Evolutionary conservation across 2,113 vertebrate genomes (phyloP).

Genomic region (Oenanthe melanoleuca): DNA sequence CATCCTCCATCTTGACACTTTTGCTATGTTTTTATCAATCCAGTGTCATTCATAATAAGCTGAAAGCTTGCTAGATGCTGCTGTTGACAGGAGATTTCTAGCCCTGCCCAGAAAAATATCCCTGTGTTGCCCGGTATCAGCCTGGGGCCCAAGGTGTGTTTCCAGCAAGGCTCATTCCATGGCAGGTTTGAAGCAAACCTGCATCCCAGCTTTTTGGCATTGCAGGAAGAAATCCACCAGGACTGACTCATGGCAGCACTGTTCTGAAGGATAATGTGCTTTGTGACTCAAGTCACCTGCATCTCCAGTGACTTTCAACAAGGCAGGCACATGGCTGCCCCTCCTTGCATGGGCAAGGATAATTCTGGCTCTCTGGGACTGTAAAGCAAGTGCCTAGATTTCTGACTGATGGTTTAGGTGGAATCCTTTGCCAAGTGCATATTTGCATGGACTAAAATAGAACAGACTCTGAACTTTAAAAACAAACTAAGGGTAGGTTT

Average conservation of each 20-base stretch:
- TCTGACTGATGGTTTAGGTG: background rate
- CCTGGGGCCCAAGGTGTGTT: background rate
- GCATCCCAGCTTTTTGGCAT: background rate
- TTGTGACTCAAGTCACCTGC: background rate
- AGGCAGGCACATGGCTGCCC: rapidly evolving
- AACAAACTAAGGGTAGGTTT: background rate
- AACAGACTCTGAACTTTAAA: background rate
- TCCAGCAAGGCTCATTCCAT: rapidly evolving
- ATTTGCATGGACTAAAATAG: background rate
- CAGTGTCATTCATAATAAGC: background rate
- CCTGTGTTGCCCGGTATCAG: background rate
- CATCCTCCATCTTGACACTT: background rate
- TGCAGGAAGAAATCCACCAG: rapidly evolving
- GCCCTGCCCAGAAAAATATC: background rate
- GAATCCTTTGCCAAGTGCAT: background rate
- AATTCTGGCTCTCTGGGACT: background rate
- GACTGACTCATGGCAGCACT: background rate
- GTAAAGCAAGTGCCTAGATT: background rate
- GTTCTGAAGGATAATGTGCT: background rate
- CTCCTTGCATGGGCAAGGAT: background rate
- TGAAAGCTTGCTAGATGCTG: background rate
- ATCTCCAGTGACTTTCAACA: background rate
- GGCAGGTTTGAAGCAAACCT: background rate
- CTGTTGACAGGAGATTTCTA: background rate
- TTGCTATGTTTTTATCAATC: background rate